Conservation (phyloP, 2,888 invertebrate species). For the Ichneumoninae sp. region DNA sequence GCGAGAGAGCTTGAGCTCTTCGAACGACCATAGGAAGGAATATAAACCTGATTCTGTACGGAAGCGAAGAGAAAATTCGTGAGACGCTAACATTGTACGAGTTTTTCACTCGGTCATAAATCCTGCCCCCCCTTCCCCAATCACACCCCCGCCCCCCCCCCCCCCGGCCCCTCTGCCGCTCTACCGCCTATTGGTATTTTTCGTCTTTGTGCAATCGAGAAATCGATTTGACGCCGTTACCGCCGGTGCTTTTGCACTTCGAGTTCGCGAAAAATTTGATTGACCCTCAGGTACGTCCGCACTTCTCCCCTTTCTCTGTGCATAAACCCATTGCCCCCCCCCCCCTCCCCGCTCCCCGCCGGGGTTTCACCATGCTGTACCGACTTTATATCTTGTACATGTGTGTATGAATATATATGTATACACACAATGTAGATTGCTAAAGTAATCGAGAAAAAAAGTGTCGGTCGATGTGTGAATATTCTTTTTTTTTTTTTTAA, state of each 20-base stretch:
- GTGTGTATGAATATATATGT: not conserved
- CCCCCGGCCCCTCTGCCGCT: not conserved
- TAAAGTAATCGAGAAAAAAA: too few relatives aligned
- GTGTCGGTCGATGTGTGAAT: too few relatives aligned
- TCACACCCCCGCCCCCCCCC: not conserved
- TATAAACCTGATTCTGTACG: not conserved
- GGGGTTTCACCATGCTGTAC: conserved; percentile 37
- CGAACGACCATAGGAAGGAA: not conserved
- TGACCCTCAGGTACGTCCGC: conserved; percentile 85
- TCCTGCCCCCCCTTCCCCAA: not conserved
- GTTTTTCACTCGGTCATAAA: conserved; percentile 4
- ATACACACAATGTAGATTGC: too few relatives aligned
- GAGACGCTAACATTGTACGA: conserved; percentile 9
- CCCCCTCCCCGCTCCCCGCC: not conserved
- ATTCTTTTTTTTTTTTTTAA: too few relatives aligned
- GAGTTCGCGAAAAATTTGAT: conserved; percentile 85
- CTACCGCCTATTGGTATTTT: not conserved
- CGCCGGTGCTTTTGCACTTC: conserved; percentile 25
- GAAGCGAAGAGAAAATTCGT: conserved; percentile 12
- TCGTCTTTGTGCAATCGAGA: conserved; percentile 31
- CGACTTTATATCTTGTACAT: not conserved
- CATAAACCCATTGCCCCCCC: not conserved
- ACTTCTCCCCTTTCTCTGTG: conserved; percentile 1
- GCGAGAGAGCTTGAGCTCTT: too few relatives aligned
- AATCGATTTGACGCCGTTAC: conserved; percentile 33